Conservation (phyloP, 2,797 vertebrate genomes). For the Coccyzus lansbergi region DNA sequence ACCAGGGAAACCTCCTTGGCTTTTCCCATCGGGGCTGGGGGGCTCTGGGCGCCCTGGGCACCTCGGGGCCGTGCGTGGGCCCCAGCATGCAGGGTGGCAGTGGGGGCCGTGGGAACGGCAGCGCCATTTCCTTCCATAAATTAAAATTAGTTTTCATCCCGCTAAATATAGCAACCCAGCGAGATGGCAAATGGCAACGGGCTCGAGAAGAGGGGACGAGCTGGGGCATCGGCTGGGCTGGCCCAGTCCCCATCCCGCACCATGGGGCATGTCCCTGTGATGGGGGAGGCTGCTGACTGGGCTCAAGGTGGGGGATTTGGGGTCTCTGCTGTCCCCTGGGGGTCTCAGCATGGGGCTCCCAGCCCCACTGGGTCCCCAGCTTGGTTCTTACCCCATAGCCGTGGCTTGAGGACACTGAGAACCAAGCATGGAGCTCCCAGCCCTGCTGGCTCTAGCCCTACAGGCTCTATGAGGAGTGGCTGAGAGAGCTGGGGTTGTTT, state of each 20-base stretch:
- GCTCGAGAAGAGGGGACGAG: neutral
- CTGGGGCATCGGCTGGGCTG: neutral
- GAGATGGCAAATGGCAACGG: neutral
- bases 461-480: too few relatives aligned
- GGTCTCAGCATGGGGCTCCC: neutral
- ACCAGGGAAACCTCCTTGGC: neutral
- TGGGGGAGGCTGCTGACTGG: rapidly evolving
- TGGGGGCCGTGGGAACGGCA: conserved; percentile 88
- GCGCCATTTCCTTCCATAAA: conserved; percentile 82
- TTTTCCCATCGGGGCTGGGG: neutral
- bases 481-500: too few relatives aligned
- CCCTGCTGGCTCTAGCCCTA: rapidly evolving
- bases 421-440: neutral
- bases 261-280: rapidly evolving
- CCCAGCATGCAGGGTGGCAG: neutral
- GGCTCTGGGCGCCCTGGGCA: neutral
- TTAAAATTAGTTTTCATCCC: conserved; percentile 78
- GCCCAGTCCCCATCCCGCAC: neutral
- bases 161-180: conserved; percentile 86
- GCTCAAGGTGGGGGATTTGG: too few relatives aligned
- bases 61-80: conserved; percentile 33
- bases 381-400: rapidly evolving
- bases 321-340: rapidly evolving
- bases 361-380: rapidly evolving
- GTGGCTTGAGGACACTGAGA: neutral